These are phyloP conservation scores for Eumeta japonica DNA, from an alignment of 1,140 invertebrate genomes.

Conservation along the genomic window DNA sequence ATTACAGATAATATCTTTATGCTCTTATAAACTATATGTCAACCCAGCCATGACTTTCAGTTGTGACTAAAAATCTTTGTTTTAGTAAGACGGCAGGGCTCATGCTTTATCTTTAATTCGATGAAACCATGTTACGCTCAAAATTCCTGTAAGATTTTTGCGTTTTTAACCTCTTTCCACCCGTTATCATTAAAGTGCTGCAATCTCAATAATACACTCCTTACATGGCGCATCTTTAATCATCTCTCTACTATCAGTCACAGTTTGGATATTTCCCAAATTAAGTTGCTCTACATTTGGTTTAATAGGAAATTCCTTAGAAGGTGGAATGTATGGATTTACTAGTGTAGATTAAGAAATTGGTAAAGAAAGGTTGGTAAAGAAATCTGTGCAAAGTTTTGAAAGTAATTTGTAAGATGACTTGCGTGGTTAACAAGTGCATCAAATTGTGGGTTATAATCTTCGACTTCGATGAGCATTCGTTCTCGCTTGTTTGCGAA, in stretches of 20 bases:
- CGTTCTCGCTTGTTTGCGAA: not conserved
- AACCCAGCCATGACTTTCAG: not conserved
- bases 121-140: not conserved
- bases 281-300: not conserved
- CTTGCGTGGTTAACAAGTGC: conserved; percentile 3
- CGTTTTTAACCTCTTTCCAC: conserved; percentile 1
- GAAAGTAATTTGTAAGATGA: conserved; percentile 2
- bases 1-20: conserved; percentile 1
- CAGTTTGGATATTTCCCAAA: conserved; percentile 4
- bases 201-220: not conserved
- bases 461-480: not conserved
- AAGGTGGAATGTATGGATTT: not conserved
- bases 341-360: not conserved
- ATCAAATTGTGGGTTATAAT: not conserved
- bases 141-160: not conserved
- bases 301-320: not conserved
- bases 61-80: not conserved
- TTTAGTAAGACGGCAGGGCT: not conserved
- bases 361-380: not conserved
- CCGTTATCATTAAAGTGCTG: not conserved
- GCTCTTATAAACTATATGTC: not conserved
- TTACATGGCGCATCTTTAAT: not conserved
- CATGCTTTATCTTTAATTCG: conserved; percentile 1
- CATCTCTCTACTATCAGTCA: not conserved
- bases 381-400: not conserved